Conservation (phyloP, 2,888 invertebrate species). For the Holacanthella duospinosa region DNA sequence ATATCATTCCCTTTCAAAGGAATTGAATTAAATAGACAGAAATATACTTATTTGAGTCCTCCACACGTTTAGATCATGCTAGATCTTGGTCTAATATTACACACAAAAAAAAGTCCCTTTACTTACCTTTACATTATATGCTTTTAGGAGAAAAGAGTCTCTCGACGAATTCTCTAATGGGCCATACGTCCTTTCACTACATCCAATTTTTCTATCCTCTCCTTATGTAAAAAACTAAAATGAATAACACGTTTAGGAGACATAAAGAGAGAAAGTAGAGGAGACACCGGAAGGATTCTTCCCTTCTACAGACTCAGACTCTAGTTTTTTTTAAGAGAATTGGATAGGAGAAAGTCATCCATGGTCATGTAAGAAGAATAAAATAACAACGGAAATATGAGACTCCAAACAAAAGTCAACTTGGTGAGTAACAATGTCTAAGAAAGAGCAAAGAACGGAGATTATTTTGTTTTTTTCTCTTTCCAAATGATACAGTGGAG, state of each 20-base stretch:
- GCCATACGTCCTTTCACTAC: constrained; percentile 29
- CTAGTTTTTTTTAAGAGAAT: not conserved
- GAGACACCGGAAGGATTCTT: not conserved
- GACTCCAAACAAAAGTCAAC: not conserved
- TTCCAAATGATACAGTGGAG: no score
- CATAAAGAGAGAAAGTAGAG: not conserved
- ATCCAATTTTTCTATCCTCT: constrained; percentile 25
- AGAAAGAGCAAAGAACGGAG: not conserved
- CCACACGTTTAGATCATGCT: constrained; percentile 1
- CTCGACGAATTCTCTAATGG: constrained; percentile 32
- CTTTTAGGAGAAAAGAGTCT: constrained; percentile 20
- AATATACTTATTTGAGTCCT: constrained; percentile 1
- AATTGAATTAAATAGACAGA: constrained; percentile 4
- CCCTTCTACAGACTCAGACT: not conserved
- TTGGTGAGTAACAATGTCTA: not conserved
- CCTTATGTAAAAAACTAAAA: not conserved
- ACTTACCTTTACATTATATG: constrained; percentile 7
- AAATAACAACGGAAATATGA: not conserved
- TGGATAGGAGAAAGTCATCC: not conserved
- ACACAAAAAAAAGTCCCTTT: not conserved
- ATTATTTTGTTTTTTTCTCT: no score
- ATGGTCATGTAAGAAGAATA: not conserved
- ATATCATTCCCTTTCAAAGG: not conserved
- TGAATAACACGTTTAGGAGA: constrained; percentile 1
- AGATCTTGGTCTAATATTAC: no score